Evolutionary conservation across 2,888 invertebrate genomes (phyloP).

Genomic region (Nephrotoma guestfalica): DNA sequence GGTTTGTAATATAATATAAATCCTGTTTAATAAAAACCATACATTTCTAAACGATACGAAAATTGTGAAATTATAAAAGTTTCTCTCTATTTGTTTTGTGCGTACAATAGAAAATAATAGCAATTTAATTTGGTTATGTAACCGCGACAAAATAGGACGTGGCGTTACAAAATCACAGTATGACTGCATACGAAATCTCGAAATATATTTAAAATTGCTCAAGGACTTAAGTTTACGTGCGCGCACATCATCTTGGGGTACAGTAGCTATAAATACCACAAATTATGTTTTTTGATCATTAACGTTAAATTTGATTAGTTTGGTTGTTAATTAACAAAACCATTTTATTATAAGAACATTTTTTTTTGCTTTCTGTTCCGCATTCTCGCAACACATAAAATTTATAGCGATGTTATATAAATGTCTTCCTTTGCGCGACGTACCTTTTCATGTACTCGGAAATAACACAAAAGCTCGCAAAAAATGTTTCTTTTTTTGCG

Average conservation of each 20-base stretch:
- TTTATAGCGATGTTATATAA: not conserved
- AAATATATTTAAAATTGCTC: not conserved
- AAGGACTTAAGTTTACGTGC: not conserved
- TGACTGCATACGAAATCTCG: not conserved
- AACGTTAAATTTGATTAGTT: not conserved
- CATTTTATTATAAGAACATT: not conserved
- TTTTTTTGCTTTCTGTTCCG: not conserved
- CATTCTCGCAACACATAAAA: not conserved
- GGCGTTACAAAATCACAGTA: not conserved
- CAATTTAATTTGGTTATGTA: not conserved
- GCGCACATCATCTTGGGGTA: not conserved
- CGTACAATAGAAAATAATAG: not conserved
- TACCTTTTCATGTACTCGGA: not conserved
- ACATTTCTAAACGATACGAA: not conserved
- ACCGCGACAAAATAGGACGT: not conserved
- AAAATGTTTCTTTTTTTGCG: not conserved
- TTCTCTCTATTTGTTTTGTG: not conserved
- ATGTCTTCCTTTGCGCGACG: not conserved
- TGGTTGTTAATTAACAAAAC: not conserved
- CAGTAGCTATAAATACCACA: not conserved
- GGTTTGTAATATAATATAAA: not conserved
- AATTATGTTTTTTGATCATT: not conserved
- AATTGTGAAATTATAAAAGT: not conserved
- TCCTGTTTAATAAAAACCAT: not conserved
- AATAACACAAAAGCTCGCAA: not conserved